A percentile compares a stretch with the other conserved stretches of the same genome.
Conservation (phyloP, 2,888 invertebrate genomes). For the Hedychridium roseum region DNA sequence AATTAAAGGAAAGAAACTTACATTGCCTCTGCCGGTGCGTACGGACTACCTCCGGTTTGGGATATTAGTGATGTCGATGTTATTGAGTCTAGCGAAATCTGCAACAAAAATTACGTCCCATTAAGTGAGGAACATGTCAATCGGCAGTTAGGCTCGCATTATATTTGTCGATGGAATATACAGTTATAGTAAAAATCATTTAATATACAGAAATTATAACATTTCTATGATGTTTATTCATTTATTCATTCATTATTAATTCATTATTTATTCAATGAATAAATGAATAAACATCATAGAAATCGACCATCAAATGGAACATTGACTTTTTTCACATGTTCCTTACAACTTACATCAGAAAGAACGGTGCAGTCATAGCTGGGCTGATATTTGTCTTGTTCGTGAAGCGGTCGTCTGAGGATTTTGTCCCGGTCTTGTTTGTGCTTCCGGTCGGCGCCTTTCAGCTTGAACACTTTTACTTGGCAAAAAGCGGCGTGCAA, state of each 20-base stretch:
- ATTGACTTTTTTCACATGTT: too few relatives aligned
- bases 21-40: slow-evolving; percentile 50
- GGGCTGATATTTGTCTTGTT: slow-evolving; percentile 93
- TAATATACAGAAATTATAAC: too few relatives aligned
- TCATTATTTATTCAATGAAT: too few relatives aligned
- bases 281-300: too few relatives aligned
- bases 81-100: slow-evolving; percentile 57
- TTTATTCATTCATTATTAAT: too few relatives aligned
- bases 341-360: slow-evolving; percentile 87
- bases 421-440: slow-evolving; percentile 97
- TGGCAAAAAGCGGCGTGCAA: slow-evolving; percentile 95
- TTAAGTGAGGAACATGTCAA: too few relatives aligned
- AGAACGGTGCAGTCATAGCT: slow-evolving; percentile 96
- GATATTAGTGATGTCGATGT: slow-evolving; percentile 39
- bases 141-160: too few relatives aligned
- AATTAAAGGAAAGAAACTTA: slow-evolving; percentile 38
- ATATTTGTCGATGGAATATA: too few relatives aligned
- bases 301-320: too few relatives aligned
- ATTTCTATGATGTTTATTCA: too few relatives aligned
- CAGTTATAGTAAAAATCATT: too few relatives aligned
- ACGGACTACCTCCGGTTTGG: slow-evolving; percentile 51
- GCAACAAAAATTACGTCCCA: slow-evolving; percentile 25
- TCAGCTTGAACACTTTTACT: slow-evolving; percentile 92
- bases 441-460: slow-evolving; percentile 96
- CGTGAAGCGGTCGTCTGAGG: slow-evolving; percentile 80